These are phyloP conservation scores for Drosophila anomalata DNA, from an alignment of 2,888 invertebrate genomes.

Conservation along the genomic window DNA sequence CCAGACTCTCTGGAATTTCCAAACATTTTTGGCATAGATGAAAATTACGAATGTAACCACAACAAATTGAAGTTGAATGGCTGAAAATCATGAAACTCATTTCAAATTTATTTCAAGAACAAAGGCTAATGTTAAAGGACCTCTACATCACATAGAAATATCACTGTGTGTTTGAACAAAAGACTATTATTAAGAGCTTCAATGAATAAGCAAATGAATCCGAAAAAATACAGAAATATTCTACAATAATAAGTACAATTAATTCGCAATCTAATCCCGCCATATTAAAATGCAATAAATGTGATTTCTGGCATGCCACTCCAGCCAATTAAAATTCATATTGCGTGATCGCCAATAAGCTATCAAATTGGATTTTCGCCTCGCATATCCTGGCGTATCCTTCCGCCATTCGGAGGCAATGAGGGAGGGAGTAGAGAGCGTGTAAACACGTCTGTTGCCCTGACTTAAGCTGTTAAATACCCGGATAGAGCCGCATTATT, in stretches of 20 bases:
- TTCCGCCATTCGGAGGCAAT: neutral
- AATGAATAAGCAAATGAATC: neutral
- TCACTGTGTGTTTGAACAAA: too few relatives aligned
- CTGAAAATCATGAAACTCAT: too few relatives aligned
- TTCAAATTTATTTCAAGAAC: neutral
- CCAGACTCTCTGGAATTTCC: neutral
- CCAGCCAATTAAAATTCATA: slow-evolving; percentile 65
- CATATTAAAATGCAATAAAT: slow-evolving; percentile 13
- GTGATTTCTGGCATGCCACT: slow-evolving; percentile 42
- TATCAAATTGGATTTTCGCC: slow-evolving; percentile 60
- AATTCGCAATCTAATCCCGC: neutral
- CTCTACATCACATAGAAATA: too few relatives aligned
- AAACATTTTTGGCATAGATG: neutral
- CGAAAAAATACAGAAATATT: neutral
- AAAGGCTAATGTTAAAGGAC: too few relatives aligned
- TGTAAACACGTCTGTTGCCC: slow-evolving; percentile 22
- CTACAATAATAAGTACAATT: neutral
- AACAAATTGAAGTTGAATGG: neutral
- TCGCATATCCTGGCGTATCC: neutral
- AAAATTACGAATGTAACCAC: neutral
- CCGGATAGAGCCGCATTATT: slow-evolving; percentile 47
- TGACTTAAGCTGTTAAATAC: slow-evolving; percentile 52
- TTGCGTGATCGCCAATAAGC: slow-evolving; percentile 61
- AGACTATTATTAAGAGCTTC: neutral
- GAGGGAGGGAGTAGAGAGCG: neutral